Conservation (phyloP, 2,113 vertebrate species). For the Malaclemys terrapin region DNA sequence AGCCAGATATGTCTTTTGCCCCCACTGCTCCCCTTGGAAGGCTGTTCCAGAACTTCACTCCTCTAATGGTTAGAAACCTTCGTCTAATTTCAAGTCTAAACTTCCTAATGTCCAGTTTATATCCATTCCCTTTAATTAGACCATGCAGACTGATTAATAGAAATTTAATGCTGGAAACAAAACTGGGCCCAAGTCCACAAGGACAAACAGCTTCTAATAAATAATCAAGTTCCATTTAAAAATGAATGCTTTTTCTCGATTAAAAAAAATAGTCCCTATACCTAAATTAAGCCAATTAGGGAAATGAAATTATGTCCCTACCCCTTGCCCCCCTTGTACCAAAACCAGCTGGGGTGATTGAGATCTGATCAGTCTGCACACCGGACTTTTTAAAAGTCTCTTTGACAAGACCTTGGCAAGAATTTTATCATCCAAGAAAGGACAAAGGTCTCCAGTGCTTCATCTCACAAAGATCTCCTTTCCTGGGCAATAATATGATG, state of each 20-base stretch:
- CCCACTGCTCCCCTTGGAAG: no score
- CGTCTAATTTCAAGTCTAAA: no score
- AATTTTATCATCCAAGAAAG: background rate
- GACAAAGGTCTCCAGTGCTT: background rate
- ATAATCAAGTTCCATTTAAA: background rate
- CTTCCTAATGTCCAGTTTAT: no score
- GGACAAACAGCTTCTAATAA: background rate
- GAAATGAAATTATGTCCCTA: background rate
- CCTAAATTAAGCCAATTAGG: background rate
- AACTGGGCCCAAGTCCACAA: background rate
- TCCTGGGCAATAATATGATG: background rate
- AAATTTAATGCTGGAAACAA: background rate
- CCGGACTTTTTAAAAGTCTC: background rate
- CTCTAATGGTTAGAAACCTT: no score
- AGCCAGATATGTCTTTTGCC: no score
- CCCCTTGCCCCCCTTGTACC: rapidly evolving
- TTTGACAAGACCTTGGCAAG: background rate
- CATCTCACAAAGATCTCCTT: background rate
- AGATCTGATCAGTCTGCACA: background rate
- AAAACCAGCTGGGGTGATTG: rapidly evolving
- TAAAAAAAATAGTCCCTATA: background rate
- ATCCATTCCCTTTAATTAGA: background rate
- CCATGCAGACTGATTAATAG: background rate
- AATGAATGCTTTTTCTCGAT: background rate
- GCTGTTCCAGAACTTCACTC: no score